These are phyloP conservation scores for Deilephila elpenor DNA, from an alignment of 2,888 invertebrate genomes.

Conservation along the genomic window DNA sequence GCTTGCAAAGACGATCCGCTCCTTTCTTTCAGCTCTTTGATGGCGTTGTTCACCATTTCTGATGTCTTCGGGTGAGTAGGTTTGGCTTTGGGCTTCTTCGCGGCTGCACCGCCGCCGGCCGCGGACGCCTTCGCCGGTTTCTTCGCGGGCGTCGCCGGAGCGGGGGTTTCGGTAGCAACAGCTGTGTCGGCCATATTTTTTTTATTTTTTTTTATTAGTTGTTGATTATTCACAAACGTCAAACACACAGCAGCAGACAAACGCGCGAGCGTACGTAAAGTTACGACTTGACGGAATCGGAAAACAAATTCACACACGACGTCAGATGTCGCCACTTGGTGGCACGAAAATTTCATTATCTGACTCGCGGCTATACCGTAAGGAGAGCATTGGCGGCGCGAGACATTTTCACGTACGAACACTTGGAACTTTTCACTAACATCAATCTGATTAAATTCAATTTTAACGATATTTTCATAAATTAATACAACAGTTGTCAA, in stretches of 20 bases:
- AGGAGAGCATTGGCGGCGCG: slow-evolving; percentile 22
- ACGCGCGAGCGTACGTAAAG: not conserved
- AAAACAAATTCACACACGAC: not conserved
- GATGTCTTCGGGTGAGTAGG: slow-evolving; percentile 59
- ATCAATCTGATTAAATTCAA: slow-evolving; percentile 21
- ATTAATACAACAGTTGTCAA: not conserved
- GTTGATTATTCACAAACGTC: not conserved
- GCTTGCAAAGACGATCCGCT: slow-evolving; percentile 84
- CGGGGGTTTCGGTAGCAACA: slow-evolving; percentile 55
- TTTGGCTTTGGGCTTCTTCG: slow-evolving; percentile 62
- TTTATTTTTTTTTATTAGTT: not conserved
- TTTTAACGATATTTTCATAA: slow-evolving; percentile 15
- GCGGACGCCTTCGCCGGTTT: slow-evolving; percentile 50
- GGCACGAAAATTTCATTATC: slow-evolving; percentile 16
- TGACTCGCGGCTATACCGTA: slow-evolving; percentile 31
- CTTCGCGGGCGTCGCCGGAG: slow-evolving; percentile 57
- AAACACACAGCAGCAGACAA: not conserved
- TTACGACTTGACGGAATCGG: not conserved
- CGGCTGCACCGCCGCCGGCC: slow-evolving; percentile 34
- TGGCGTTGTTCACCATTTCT: slow-evolving; percentile 84
- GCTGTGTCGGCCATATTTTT: slow-evolving; percentile 54
- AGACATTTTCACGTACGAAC: slow-evolving; percentile 22
- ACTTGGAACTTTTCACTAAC: slow-evolving; percentile 1
- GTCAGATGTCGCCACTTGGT: slow-evolving; percentile 25
- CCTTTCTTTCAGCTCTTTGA: slow-evolving; percentile 80